Evolutionary conservation across 2,113 vertebrate species (phyloP).

Genomic region (Phocoena phocoena): DNA sequence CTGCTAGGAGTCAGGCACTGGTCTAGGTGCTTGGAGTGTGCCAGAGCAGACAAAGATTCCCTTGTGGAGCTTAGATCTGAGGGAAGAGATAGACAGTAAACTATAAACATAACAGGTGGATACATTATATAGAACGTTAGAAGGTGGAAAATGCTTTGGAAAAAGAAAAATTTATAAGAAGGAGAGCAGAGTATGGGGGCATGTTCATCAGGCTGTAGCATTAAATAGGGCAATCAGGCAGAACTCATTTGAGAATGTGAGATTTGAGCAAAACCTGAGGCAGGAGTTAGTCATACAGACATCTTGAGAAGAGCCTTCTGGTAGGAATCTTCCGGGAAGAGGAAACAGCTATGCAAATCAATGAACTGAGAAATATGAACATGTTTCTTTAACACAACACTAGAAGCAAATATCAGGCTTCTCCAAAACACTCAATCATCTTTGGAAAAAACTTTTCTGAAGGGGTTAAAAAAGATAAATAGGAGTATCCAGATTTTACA

Average conservation of each 20-base stretch:
- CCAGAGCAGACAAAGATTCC: neutral
- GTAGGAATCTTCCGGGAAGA: neutral
- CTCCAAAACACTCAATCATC: neutral
- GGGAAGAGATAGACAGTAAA: neutral
- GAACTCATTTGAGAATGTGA: neutral
- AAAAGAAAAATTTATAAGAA: neutral
- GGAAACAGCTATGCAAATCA: constrained; percentile 28
- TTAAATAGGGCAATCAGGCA: neutral
- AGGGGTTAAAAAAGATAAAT: neutral
- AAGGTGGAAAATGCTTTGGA: neutral
- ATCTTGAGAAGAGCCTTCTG: neutral
- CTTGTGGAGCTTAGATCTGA: neutral
- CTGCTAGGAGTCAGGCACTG: neutral
- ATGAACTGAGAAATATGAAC: neutral
- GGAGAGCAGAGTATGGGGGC: neutral
- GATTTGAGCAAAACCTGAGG: neutral
- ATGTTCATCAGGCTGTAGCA: neutral
- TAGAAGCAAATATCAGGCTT: neutral
- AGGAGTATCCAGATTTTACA: neutral
- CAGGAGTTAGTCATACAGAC: neutral
- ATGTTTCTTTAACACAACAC: neutral
- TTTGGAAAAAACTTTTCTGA: constrained; percentile 29
- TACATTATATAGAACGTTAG: neutral
- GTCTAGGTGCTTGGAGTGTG: neutral
- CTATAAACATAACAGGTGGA: neutral